phyloP scores from a whole-genome alignment of 2,888 invertebrate genomes.

The Drosophila imparisetae region DNA sequence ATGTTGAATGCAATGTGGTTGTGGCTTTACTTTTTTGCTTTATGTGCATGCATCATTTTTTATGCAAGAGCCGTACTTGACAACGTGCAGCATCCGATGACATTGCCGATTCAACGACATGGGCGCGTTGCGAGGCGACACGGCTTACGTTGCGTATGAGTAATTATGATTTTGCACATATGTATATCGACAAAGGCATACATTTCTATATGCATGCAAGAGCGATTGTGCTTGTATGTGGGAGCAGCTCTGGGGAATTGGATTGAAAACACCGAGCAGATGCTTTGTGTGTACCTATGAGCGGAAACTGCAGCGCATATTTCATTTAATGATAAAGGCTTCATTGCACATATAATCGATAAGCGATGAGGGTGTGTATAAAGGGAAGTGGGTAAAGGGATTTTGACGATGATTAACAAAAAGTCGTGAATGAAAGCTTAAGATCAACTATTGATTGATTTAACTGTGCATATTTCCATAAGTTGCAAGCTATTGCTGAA shows the following conservation, averaged over 20 bases:
- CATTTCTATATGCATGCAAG: not conserved
- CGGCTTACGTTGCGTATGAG: conserved; percentile 63
- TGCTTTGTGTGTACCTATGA: conserved; percentile 32
- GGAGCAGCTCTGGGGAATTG: conserved; percentile 36
- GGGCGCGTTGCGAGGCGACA: conserved; percentile 1
- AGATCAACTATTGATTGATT: not conserved
- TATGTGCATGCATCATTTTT: conserved; percentile 38
- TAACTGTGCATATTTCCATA: not conserved
- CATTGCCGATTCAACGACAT: conserved; percentile 10
- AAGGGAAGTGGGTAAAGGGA: not conserved
- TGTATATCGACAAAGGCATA: not conserved
- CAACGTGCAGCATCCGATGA: conserved; percentile 49
- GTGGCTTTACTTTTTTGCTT: conserved; percentile 6
- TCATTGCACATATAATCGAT: conserved; percentile 32
- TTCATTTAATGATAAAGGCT: conserved; percentile 63
- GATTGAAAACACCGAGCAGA: conserved; percentile 40
- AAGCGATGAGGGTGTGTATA: conserved; percentile 6
- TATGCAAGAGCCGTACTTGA: conserved; percentile 49
- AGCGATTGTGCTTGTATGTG: conserved; percentile 10
- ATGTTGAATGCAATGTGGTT: not conserved
- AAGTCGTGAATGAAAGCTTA: not conserved
- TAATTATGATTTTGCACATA: conserved; percentile 64
- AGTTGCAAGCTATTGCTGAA: not conserved
- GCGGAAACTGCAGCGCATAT: conserved; percentile 57
- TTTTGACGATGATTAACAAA: not conserved